Percentiles rank a stretch among this genome's conserved stretches.
These are phyloP conservation scores for Aptenodytes forsteri DNA, from an alignment of 2,113 vertebrate species.

Conservation along the genomic window DNA sequence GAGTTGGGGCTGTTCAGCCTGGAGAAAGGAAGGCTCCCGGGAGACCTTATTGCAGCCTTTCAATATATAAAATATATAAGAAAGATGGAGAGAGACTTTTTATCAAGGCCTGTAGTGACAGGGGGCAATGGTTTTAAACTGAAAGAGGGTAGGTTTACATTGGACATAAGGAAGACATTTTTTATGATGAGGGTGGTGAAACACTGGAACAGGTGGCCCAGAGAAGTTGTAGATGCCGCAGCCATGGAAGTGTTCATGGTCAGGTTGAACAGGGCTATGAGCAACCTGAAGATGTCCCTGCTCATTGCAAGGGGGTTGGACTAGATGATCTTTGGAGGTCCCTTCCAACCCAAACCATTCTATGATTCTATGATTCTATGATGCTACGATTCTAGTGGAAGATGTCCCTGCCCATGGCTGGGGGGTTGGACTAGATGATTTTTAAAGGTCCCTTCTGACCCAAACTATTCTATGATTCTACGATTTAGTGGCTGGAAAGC, in stretches of 20 bases:
- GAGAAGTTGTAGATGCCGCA: not conserved
- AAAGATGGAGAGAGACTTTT: not conserved
- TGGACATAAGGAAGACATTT: not conserved
- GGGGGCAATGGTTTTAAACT: not conserved
- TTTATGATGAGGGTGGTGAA: not conserved
- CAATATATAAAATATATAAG: not conserved
- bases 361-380: not conserved
- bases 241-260: not conserved
- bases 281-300: not conserved
- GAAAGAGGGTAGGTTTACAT: not conserved
- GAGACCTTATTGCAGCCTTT: not conserved
- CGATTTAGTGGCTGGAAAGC: no score
- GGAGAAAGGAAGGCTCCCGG: accelerated
- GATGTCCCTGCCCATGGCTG: not conserved
- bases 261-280: not conserved
- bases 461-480: no score
- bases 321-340: not conserved
- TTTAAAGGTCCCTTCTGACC: no score
- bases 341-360: not conserved
- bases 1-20: not conserved
- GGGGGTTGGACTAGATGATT: not conserved
- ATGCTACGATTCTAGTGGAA: not conserved
- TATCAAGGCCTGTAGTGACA: not conserved
- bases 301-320: not conserved
- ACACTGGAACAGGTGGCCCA: not conserved